phyloP scores from a whole-genome alignment of 2,797 vertebrate genomes.

The Pseudopleuronectes americanus region DNA sequence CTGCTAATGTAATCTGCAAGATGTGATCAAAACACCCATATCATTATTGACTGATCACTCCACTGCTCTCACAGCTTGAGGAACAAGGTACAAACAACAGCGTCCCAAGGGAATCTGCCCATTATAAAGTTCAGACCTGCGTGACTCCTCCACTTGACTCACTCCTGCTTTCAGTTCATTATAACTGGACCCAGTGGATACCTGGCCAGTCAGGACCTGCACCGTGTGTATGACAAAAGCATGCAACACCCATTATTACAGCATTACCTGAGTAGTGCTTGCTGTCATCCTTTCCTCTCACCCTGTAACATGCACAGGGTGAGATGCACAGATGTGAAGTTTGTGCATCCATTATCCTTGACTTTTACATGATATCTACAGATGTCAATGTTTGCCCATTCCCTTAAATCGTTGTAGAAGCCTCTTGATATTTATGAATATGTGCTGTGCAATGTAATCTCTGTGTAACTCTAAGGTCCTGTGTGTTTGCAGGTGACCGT shows the following conservation, averaged over 20 bases:
- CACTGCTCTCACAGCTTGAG: slow-evolving; percentile 13
- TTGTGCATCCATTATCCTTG: too few relatives aligned
- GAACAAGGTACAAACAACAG: slow-evolving; percentile 24
- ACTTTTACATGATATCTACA: too few relatives aligned
- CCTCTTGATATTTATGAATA: background rate
- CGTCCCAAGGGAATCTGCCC: slow-evolving; percentile 28
- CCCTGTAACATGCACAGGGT: background rate
- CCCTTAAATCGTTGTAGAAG: background rate
- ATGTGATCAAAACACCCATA: background rate
- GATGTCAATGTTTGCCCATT: too few relatives aligned
- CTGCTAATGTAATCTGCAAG: background rate
- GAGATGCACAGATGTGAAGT: too few relatives aligned
- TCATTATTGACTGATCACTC: slow-evolving; percentile 7
- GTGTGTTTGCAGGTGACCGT: slow-evolving; percentile 86
- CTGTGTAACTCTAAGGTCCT: background rate
- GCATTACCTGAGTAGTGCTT: slow-evolving; percentile 8
- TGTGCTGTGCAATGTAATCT: background rate
- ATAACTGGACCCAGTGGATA: slow-evolving; percentile 52
- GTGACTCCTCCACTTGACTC: slow-evolving; percentile 8
- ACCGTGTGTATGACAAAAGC: slow-evolving; percentile 25
- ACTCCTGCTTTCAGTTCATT: background rate
- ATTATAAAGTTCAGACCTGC: slow-evolving; percentile 12
- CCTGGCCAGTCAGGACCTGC: slow-evolving; percentile 57
- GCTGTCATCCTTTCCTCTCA: slow-evolving; percentile 5
- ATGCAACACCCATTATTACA: slow-evolving; percentile 33